phyloP scores from a whole-genome alignment of 2,113 vertebrate genomes.

The Cisticola juncidis region DNA sequence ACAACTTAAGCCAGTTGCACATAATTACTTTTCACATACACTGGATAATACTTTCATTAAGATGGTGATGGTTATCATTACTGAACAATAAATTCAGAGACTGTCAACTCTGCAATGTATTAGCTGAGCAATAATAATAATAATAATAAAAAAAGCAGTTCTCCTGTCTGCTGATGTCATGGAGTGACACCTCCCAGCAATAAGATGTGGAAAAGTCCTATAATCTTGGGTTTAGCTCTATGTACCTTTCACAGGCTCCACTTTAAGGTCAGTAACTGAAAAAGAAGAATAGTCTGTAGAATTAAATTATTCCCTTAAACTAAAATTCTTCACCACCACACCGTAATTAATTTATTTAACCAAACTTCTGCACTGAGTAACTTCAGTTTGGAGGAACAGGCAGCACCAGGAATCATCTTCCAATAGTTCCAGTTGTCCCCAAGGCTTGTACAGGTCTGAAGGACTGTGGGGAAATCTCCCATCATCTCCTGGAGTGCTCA shows the following conservation, averaged over 20 bases:
- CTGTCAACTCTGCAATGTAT: conserved; percentile 59
- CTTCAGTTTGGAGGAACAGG: neutral
- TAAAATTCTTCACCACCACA: neutral
- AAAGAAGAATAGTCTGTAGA: neutral
- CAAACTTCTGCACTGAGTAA: neutral
- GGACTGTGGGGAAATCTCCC: neutral
- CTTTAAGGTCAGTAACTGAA: neutral
- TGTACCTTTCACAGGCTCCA: neutral
- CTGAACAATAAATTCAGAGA: conserved; percentile 73
- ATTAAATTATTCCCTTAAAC: neutral
- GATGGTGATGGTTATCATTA: conserved; percentile 75
- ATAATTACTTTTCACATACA: conserved; percentile 75
- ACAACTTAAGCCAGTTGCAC: conserved; percentile 65
- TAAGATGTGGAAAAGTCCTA: neutral
- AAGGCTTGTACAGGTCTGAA: neutral
- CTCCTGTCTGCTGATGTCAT: neutral
- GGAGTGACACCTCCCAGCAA: neutral
- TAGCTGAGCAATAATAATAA: conserved; percentile 38
- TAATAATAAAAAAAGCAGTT: neutral
- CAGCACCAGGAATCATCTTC: neutral
- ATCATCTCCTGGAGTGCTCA: neutral
- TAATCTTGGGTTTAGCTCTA: neutral
- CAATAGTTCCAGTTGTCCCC: neutral
- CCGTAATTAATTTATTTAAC: neutral
- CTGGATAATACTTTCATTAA: conserved; percentile 80